Evolutionary conservation across 2,888 invertebrate species (phyloP).

Genomic region (Diarsia mendica): DNA sequence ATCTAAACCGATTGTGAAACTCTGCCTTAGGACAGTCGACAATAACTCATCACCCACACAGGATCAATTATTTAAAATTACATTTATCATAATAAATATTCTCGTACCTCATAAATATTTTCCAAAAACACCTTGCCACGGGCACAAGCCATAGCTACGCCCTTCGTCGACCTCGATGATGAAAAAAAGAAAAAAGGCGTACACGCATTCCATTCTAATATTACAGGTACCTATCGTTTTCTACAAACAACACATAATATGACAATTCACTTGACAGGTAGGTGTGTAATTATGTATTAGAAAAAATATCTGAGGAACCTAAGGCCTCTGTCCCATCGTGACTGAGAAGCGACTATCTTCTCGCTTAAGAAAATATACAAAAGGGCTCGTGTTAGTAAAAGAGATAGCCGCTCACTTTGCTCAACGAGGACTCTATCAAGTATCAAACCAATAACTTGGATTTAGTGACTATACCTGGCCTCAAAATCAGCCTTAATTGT

Average conservation of each 20-base stretch:
- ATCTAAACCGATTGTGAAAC: conserved; percentile 31
- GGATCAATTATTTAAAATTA: conserved; percentile 31
- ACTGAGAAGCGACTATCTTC: background rate
- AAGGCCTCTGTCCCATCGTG: background rate
- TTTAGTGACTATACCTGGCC: background rate
- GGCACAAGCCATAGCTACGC: conserved; percentile 38
- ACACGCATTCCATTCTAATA: conserved; percentile 38
- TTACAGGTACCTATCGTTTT: conserved; percentile 2
- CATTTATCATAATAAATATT: conserved; percentile 8
- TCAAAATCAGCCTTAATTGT: background rate
- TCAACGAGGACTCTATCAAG: background rate
- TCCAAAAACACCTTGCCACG: conserved; percentile 47
- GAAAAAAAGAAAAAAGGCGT: conserved; percentile 9
- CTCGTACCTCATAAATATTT: conserved; percentile 4
- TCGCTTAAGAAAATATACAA: background rate
- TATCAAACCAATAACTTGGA: background rate
- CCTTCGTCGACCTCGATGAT: conserved; percentile 43
- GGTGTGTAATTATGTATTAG: conserved; percentile 8
- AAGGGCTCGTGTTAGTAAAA: background rate
- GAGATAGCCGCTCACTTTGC: background rate
- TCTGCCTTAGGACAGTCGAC: background rate
- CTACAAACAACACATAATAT: conserved; percentile 25
- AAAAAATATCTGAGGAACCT: conserved; percentile 33
- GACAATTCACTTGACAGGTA: conserved; percentile 42
- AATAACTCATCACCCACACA: conserved; percentile 12